Evolutionary conservation across 2,888 invertebrate species (phyloP), one percentile per base, ranked within the genome.

Genomic region (Lepas anatifera): DNA sequence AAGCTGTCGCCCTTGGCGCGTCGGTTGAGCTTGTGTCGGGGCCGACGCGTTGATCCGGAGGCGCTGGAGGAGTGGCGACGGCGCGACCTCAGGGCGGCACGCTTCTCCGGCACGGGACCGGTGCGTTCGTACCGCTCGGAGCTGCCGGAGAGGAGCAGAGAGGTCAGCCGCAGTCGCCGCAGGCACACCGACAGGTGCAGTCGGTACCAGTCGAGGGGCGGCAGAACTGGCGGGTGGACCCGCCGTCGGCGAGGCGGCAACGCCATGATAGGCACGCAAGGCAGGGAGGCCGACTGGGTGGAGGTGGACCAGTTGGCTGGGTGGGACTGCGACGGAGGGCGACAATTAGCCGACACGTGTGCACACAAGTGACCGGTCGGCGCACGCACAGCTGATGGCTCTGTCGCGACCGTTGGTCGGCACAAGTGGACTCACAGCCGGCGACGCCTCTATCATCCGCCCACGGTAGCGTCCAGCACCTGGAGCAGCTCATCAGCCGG

Each of bases 1-100:
- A 22, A 58, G 58, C 58, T 58, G 58, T 58, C 58, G 32, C 58
- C 58, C 35, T 58, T 58, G 58, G 35, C 58, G 58, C 58, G 58
- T 8, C 58, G 58, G 58, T 58, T 58, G 16, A 58, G 58, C 35
- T 35, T 58, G 35, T 25, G 58, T 18, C 58, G 58, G 58, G 32
- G 58, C 1, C 58, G 32, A 16, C 58, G 58, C 18, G 35, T 18
- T 22, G 32, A 22, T 7, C 32, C 18, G 8, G 32, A 32, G 18
- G 58, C 32, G 58, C 58, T 58, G 22, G 58, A 58, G 16, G 58
- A 58, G 58, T 58, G 58, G 8, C 58, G 32, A 3, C 58, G 58
- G 1, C 58, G 58, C 32, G 58, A 58, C 32, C 58, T 32, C 32
- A 35, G 58, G 22, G 29, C 29, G 18, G 32, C 32, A 11, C 58